Evolutionary conservation across 2,113 vertebrate species (phyloP), one percentile per base, ranked within the genome.

Genomic region (Alosa alosa): DNA sequence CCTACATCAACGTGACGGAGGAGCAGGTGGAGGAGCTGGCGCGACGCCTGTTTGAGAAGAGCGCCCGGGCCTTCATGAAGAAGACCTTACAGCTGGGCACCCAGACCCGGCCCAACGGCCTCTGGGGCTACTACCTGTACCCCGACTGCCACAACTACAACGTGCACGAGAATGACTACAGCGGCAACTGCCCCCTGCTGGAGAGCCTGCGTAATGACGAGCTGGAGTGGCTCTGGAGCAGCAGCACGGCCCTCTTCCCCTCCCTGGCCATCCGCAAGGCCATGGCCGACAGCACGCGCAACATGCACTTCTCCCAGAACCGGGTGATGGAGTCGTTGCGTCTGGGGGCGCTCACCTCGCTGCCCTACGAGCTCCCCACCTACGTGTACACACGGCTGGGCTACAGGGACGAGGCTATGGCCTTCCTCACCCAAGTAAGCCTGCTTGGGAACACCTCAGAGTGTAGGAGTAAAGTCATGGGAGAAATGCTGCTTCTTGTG

Each of bases 101-200:
- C 8, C 93, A 91, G 82, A 94, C 92, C 4, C 94, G 95, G 68
- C 94, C 95, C 82, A 93, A 94, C 20, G 93, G 91, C 9, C 94
- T 96, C 4, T 96, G 95, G 95, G 95, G 95, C 83, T 97, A 93
- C 90, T 97, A 94, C 91, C 96, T 97, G 89, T 96, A 96, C 84
- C 95, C 95, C 0, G 95, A 96, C 91, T 96, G 95, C 91, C 95
- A 96, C 91, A 97, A 96, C 92, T 97, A 97, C 82, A 96, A 95
- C 89, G 90, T 96, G 78, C 83, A 87, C 41, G 91, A 93, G 39
- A 86, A 92, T 49, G 95, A 95, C 90, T 97, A 96, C 75, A 95
- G 89, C 0, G 94, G 94, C 44, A 95, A 92, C 81, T 97, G 94
- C 85, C 95, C 95, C 9, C 87, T 94, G 87, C 88, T 89, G 84